Evolutionary conservation across 1,140 invertebrate genomes (phyloP).

Genomic region (Gerris buenoi): DNA sequence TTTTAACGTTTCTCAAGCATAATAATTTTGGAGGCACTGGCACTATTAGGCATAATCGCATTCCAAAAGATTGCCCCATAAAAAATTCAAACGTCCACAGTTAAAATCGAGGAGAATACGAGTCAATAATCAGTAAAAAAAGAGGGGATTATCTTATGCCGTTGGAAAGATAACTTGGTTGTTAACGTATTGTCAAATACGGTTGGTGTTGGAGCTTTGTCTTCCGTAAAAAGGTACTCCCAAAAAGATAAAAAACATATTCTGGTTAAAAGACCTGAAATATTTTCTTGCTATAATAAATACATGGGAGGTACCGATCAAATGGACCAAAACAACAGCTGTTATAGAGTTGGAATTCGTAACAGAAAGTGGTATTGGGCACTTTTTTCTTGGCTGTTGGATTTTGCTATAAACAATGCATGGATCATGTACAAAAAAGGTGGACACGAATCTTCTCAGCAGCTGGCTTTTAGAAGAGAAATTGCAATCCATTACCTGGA

Average conservation of each 20-base stretch:
- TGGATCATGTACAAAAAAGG: too few species aligned
- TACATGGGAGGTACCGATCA: too few species aligned
- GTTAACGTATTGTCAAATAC: slow-evolving; percentile 9
- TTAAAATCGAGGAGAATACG: slow-evolving; percentile 12
- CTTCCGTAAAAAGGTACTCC: neutral
- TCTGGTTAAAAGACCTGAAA: neutral
- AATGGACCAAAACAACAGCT: too few species aligned
- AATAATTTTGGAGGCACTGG: slow-evolving; percentile 17
- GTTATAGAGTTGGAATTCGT: too few species aligned
- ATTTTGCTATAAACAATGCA: too few species aligned
- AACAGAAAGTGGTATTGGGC: too few species aligned
- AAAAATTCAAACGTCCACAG: slow-evolving; percentile 15
- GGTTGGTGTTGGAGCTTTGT: neutral
- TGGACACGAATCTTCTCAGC: too few species aligned
- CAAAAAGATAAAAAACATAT: neutral
- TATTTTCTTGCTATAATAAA: too few species aligned
- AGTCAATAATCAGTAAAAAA: slow-evolving; percentile 5
- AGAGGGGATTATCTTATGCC: slow-evolving; percentile 7
- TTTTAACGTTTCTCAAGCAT: slow-evolving; percentile 18
- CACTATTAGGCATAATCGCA: slow-evolving; percentile 21
- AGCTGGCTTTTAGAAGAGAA: too few species aligned
- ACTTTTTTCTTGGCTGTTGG: too few species aligned
- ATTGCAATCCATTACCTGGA: too few species aligned
- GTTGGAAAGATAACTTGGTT: slow-evolving; percentile 14
- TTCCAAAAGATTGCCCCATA: slow-evolving; percentile 17